A percentile compares a stretch with the other conserved stretches of the same genome.
These are phyloP conservation scores for Probaryconus sp. DNA, from an alignment of 1,140 invertebrate species.

Conservation along the genomic window DNA sequence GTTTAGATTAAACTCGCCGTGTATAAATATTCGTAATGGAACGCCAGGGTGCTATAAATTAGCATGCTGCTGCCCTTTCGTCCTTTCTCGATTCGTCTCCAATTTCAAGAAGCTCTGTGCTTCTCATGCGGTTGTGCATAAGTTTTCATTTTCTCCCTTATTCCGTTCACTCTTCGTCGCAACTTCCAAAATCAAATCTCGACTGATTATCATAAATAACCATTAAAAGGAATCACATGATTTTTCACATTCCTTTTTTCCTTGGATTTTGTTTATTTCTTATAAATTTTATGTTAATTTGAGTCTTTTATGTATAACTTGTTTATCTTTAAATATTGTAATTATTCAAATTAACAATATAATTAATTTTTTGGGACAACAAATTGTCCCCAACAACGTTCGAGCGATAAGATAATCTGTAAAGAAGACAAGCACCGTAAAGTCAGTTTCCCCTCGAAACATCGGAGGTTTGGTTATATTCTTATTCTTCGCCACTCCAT, in stretches of 20 bases:
- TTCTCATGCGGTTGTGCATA: slow-evolving; percentile 58
- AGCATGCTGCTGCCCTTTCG: slow-evolving; percentile 74
- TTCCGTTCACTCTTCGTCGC: slow-evolving; percentile 16
- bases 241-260: no score
- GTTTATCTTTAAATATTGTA: no score
- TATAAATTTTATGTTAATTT: slow-evolving; percentile 4
- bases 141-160: slow-evolving; percentile 58
- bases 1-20: slow-evolving; percentile 79
- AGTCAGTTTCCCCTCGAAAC: slow-evolving; percentile 42
- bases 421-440: slow-evolving; percentile 48
- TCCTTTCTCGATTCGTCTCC: slow-evolving; percentile 65
- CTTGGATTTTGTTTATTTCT: background rate
- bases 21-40: slow-evolving; percentile 80
- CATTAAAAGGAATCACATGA: slow-evolving; percentile 11
- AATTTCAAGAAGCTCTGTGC: slow-evolving; percentile 58
- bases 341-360: background rate
- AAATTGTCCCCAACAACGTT: slow-evolving; percentile 62
- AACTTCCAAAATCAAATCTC: slow-evolving; percentile 44
- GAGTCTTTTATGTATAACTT: no score
- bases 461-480: slow-evolving; percentile 65
- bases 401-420: slow-evolving; percentile 67
- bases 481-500: slow-evolving; percentile 76
- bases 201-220: slow-evolving; percentile 53
- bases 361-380: no score
- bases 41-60: slow-evolving; percentile 79